Percentiles rank a stretch among this genome's conserved stretches.
Evolutionary conservation across 2,888 invertebrate genomes (phyloP).

Genomic region (Epinotia nisella): DNA sequence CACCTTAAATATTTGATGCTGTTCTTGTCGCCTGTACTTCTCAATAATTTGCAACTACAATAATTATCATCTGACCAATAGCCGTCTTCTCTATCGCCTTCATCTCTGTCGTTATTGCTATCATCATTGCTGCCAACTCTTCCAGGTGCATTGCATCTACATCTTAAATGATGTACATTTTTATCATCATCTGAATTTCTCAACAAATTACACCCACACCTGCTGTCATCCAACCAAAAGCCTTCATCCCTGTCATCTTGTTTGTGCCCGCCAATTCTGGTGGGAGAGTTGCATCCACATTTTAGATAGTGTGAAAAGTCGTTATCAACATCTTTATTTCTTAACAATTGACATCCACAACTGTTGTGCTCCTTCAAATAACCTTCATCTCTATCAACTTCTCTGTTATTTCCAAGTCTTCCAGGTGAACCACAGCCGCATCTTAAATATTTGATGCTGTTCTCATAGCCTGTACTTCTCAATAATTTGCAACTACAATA

Average conservation of each 20-base stretch:
- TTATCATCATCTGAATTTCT: neutral
- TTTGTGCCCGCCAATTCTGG: neutral
- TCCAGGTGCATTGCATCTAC: neutral
- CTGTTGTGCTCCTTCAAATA: neutral
- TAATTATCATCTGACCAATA: conserved; percentile 6
- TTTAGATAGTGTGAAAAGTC: neutral
- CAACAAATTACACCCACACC: neutral
- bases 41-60: conserved; percentile 2
- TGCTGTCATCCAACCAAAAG: neutral
- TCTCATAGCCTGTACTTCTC: neutral
- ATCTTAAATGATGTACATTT: neutral
- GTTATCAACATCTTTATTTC: conserved; percentile 6
- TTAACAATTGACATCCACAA: conserved; percentile 7
- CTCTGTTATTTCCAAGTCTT: neutral
- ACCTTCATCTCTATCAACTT: neutral
- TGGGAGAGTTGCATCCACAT: conserved; percentile 8
- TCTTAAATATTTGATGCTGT: neutral
- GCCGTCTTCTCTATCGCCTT: neutral
- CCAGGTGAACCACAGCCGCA: conserved; percentile 13
- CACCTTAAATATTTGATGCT: conserved; percentile 1
- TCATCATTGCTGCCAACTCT: neutral
- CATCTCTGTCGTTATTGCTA: neutral
- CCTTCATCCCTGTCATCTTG: neutral
- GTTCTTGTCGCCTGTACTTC: neutral
- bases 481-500: conserved; percentile 2